A percentile compares a stretch with the other conserved stretches of the same genome.
Evolutionary conservation across 2,113 vertebrate species (phyloP).

Genomic region (Panthera leo): DNA sequence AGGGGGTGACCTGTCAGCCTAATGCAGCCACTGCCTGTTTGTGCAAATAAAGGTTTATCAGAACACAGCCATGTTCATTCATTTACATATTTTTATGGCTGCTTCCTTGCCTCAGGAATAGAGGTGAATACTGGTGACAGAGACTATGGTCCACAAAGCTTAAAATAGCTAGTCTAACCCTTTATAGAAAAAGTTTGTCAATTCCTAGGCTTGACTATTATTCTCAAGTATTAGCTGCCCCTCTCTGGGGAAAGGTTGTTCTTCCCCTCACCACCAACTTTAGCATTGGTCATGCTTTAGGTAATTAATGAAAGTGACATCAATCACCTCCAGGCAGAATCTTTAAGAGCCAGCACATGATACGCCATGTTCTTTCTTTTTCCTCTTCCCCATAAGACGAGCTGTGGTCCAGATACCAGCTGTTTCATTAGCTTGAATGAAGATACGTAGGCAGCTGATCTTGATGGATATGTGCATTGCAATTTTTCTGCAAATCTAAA

Average conservation of each 20-base stretch:
- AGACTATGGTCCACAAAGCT: not conserved
- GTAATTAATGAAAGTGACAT: not conserved
- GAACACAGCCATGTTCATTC: not conserved
- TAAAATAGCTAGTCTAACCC: not conserved
- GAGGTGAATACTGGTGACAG: not conserved
- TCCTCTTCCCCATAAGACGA: not conserved
- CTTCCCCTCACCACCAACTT: not conserved
- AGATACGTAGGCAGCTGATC: not conserved
- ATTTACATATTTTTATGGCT: not conserved
- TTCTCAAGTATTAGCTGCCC: not conserved
- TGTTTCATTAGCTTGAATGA: not conserved
- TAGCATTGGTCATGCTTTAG: not conserved
- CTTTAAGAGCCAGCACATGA: not conserved
- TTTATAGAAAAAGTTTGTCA: not conserved
- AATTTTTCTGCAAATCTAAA: not conserved
- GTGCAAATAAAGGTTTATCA: not conserved
- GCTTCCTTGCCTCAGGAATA: not conserved
- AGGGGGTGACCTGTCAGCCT: not conserved
- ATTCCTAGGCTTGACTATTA: not conserved
- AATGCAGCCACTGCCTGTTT: not conserved
- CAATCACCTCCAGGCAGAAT: not conserved
- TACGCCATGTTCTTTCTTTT: not conserved
- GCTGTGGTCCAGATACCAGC: not conserved
- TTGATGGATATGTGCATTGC: not conserved
- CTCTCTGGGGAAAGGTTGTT: not conserved